Base-by-base conservation (phyloP, 2,797 vertebrate species). In the Neosilurus hyrtlii region DNA sequence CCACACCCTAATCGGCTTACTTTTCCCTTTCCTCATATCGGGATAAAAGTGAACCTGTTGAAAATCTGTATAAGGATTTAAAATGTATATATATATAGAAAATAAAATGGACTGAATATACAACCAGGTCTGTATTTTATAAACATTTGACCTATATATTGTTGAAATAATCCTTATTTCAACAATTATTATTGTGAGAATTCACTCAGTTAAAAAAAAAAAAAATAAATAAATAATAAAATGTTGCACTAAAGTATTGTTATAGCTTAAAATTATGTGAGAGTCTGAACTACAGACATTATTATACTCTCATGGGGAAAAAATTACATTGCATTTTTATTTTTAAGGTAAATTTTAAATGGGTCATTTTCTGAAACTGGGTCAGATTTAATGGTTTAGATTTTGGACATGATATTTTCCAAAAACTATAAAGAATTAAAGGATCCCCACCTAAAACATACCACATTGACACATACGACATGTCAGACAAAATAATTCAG, bases 1-100 rank as follows among this genome's bases (percentile, higher is more conserved):
- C 59, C 75, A 62, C 75, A 18, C 59, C 75, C 37, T 78, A 63
- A 78, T 63, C 75, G n/a, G 59, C 59, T 78, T 77, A 16, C 12
- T 9, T 61, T 74, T 51, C 18, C n/a, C 59, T 63, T 51, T 18
- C 15, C n/a, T 63, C 26, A 16, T 51, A 63, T 62, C 57, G 18
- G 57, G 59, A 51, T 63, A 4, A 49, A 63, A 62, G 15, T 18
- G 59, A 62, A 62, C 54, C 30, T 59, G 56, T 61, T 59, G 35
- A 49, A 61, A 77, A 62, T 24, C 57, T 16, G 5, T 77, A 43
- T 77, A 15, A 63, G 4, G 43, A 24, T 16, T 5, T 16, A 16
- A 16, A 56, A 43, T 43, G 43, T 43, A 43, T 43, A 43, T 43
- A 43, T 43, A 43, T 43, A 43, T 43, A 43, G 4, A 30, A 30